phyloP scores from a whole-genome alignment of 2,113 vertebrate species.

The Mystacornis crossleyi region DNA sequence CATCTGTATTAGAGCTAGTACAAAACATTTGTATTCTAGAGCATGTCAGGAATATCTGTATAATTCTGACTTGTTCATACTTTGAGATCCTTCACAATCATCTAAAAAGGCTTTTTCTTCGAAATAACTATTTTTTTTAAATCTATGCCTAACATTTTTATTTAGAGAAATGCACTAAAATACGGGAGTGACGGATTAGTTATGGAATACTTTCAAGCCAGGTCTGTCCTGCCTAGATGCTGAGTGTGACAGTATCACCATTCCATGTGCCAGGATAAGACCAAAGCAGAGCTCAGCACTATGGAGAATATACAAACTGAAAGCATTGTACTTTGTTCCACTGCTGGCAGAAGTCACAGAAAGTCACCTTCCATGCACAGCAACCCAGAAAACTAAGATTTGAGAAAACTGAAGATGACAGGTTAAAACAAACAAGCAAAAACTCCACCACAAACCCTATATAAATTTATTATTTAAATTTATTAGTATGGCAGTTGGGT shows the following conservation, averaged over 20 bases:
- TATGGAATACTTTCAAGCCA: neutral
- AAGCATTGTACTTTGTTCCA: neutral
- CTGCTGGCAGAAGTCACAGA: neutral
- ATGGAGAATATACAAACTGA: neutral
- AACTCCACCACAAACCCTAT: neutral
- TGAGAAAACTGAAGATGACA: neutral
- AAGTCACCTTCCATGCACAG: neutral
- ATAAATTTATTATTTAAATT: neutral
- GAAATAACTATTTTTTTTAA: neutral
- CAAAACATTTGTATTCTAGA: neutral
- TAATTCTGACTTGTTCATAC: neutral
- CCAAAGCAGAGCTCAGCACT: neutral
- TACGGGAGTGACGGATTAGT: neutral
- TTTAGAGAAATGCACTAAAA: neutral
- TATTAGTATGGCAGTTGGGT: neutral
- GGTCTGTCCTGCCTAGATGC: neutral
- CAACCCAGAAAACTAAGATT: neutral
- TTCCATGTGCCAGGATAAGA: accelerated
- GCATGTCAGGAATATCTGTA: neutral
- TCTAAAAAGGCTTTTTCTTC: neutral
- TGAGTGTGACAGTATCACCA: neutral
- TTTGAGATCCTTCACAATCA: neutral
- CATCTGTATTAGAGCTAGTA: neutral
- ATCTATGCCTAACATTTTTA: neutral
- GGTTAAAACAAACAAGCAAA: neutral